Base-by-base conservation (phyloP, 2,113 vertebrate species). In the Loxodonta africana region DNA sequence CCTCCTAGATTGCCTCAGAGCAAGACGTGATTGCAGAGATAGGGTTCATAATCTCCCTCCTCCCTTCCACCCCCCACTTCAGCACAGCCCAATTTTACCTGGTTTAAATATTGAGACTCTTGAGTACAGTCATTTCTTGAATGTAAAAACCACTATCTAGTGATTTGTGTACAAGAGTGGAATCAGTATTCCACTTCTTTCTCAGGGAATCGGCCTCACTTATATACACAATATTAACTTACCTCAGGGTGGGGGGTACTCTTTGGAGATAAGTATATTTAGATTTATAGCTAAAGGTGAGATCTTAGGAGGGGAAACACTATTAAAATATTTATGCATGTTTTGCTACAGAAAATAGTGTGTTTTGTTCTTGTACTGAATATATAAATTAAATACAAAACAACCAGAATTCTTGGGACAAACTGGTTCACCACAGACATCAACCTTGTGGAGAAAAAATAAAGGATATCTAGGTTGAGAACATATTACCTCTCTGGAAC, bases 291-390 rank as follows among this genome's bases (percentile, higher is more conserved):
- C 74, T 15, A 84, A 41, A 20, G 6, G 26, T 83, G 46, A 94
- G 62, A 73, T 71, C 69, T 77, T 81, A 65, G 26, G 23, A 51
- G 37, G 57, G 74, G 92, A 92, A n/a, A 69, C 51, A 41, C n/a
- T 69, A 26, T 5, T 15, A 48, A 74, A 69, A 46, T 53, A 88
- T 44, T 78, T 95, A 88, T 91, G 63, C 85, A 83, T 93, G 97
- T 98, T 98, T 97, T 93, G 51, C 87, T 95, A 94, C 41, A 78
- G 96, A 96, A 97, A 95, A 97, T 97, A 82, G 12, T 96, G 60
- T 95, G 71, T 97, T 71, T 86, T 65, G 6, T 71, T 84, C 57
- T 77, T 71, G 11, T n/a, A 74, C 28, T 96, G 96, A 95, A 90
- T 82, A 87, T 88, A 94, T 51, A 96, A 83, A 97, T 81, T 96